A percentile compares a stretch with the other conserved stretches of the same genome.
Evolutionary conservation across 53 echinoderm and acorn worm genomes (phyloP).

Genomic region (Zoroaster sp.): DNA sequence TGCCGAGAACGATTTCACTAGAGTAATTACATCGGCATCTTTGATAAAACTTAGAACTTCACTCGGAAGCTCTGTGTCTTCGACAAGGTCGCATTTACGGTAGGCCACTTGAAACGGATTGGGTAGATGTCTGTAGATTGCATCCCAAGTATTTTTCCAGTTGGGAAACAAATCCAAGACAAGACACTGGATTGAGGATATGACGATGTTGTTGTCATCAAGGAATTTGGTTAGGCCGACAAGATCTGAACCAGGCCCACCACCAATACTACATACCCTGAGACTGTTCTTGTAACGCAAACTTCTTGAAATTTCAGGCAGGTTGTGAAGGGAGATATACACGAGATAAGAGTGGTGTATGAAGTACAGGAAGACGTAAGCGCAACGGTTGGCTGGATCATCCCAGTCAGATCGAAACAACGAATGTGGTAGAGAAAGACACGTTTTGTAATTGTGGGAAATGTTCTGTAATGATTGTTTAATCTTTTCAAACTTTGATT

Average conservation of each 20-base stretch:
- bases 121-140: neutral
- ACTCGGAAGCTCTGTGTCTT: neutral
- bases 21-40: neutral
- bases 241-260: conserved; percentile 4
- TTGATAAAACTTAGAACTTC: neutral
- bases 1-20: conserved; percentile 11
- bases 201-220: neutral
- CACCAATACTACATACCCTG: conserved; percentile 12
- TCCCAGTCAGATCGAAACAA: conserved; percentile 13
- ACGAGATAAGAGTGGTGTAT: neutral
- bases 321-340: neutral
- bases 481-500: neutral
- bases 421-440: neutral
- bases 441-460: neutral
- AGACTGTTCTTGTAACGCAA: neutral
- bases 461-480: neutral
- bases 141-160: conserved; percentile 12
- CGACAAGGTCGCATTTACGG: neutral
- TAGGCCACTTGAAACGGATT: neutral
- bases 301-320: neutral
- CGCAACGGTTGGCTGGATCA: neutral
- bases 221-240: neutral
- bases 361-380: conserved; percentile 4
- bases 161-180: conserved; percentile 10
- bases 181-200: too few relatives aligned